Conservation (phyloP, 2,888 invertebrate genomes). For the Drosophila nr. perissopoda region DNA sequence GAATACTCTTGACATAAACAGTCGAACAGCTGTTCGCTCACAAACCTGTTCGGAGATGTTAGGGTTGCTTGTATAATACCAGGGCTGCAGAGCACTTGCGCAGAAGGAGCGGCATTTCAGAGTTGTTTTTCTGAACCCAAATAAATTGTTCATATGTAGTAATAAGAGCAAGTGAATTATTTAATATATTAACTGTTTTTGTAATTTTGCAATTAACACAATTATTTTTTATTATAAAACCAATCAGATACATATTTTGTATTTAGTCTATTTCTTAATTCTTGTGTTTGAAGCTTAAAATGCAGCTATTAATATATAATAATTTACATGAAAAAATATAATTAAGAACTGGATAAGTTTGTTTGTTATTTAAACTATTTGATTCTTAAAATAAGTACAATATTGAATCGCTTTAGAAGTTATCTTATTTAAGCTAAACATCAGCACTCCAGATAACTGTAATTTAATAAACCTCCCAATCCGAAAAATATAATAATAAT, state of each 20-base stretch:
- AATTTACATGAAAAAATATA: background rate
- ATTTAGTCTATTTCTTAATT: background rate
- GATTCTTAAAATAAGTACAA: background rate
- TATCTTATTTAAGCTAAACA: background rate
- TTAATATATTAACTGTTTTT: background rate
- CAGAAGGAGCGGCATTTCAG: background rate
- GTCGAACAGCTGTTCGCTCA: constrained; percentile 31
- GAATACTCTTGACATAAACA: background rate
- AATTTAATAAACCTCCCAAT: background rate
- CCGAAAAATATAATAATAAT: background rate
- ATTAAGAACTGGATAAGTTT: background rate
- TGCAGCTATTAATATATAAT: background rate
- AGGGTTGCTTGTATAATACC: background rate
- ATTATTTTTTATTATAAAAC: too few species aligned
- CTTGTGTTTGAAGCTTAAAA: background rate
- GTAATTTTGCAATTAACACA: background rate
- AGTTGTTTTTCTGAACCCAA: background rate
- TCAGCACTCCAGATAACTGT: background rate
- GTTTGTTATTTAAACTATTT: background rate
- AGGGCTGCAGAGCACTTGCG: constrained; percentile 27
- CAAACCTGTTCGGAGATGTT: constrained; percentile 19
- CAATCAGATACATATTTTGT: background rate
- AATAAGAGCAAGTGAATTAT: background rate
- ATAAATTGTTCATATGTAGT: background rate
- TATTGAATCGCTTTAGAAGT: background rate